Evolutionary conservation across 2,797 vertebrate species (phyloP).

Genomic region (Lagocephalus sceleratus): DNA sequence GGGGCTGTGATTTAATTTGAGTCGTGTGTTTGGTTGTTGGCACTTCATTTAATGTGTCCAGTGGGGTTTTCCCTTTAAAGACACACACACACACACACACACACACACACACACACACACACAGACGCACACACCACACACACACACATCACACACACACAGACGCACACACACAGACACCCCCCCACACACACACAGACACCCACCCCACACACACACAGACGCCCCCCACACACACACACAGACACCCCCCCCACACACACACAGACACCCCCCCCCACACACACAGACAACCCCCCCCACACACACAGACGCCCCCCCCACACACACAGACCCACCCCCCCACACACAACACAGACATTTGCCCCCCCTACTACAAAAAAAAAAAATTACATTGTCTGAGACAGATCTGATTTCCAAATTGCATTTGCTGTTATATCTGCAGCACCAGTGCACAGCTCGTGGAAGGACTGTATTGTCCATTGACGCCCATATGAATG

Average conservation of each 20-base stretch:
- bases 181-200: slow-evolving; percentile 19
- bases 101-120: slow-evolving; percentile 11
- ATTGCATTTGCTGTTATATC: slow-evolving; percentile 32
- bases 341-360: no score
- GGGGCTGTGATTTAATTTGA: slow-evolving; percentile 16
- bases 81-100: slow-evolving; percentile 16
- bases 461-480: slow-evolving; percentile 52
- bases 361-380: no score
- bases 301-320: no score
- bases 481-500: slow-evolving; percentile 42
- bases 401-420: slow-evolving; percentile 39
- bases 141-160: not conserved
- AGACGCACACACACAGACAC: slow-evolving; percentile 16
- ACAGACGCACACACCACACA: slow-evolving; percentile 12
- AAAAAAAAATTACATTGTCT: slow-evolving; percentile 27
- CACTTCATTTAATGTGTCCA: slow-evolving; percentile 42
- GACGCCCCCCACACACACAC: no score
- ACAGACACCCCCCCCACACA: no score
- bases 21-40: slow-evolving; percentile 23
- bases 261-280: slow-evolving; percentile 7
- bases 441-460: slow-evolving; percentile 27
- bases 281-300: slow-evolving; percentile 9
- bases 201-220: not conserved
- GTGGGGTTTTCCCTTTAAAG: slow-evolving; percentile 23
- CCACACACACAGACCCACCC: no score